A percentile compares a stretch with the other conserved stretches of the same genome.
These are phyloP conservation scores for Tetranychus truncatus DNA, from an alignment of 2,888 invertebrate genomes.

Conservation along the genomic window DNA sequence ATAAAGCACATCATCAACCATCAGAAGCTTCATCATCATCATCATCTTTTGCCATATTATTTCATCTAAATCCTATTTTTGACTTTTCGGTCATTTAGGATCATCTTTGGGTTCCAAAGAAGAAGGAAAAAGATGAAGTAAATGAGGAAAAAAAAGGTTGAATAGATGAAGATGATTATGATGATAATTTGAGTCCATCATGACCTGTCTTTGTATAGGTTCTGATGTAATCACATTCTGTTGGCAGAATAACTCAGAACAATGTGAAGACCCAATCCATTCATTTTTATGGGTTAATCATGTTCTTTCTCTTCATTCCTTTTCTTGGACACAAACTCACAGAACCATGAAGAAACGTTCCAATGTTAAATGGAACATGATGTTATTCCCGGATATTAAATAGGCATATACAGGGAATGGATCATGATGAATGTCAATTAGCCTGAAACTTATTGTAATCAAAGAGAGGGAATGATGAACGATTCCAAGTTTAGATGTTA, in stretches of 20 bases:
- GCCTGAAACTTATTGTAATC: no score
- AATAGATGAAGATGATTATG: not conserved
- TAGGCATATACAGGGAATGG: not conserved
- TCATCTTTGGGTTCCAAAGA: not conserved
- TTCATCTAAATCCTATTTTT: not conserved
- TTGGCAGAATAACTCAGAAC: not conserved
- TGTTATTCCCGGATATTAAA: not conserved
- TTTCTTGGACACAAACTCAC: not conserved
- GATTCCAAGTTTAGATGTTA: not conserved
- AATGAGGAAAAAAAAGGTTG: not conserved
- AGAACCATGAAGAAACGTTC: not conserved
- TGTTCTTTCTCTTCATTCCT: not conserved
- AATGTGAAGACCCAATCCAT: not conserved
- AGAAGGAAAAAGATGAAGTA: no score
- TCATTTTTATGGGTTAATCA: constrained; percentile 1
- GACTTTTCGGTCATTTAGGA: not conserved
- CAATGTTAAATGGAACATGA: not conserved
- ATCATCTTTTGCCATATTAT: not conserved
- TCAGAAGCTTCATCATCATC: not conserved
- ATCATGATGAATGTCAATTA: not conserved
- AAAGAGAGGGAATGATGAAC: not conserved
- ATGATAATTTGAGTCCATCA: not conserved
- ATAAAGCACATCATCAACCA: not conserved
- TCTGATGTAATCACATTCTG: not conserved
- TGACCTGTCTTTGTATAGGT: not conserved